These are phyloP conservation scores for Anguilla rostrata DNA, from an alignment of 2,113 vertebrate genomes.

Conservation along the genomic window DNA sequence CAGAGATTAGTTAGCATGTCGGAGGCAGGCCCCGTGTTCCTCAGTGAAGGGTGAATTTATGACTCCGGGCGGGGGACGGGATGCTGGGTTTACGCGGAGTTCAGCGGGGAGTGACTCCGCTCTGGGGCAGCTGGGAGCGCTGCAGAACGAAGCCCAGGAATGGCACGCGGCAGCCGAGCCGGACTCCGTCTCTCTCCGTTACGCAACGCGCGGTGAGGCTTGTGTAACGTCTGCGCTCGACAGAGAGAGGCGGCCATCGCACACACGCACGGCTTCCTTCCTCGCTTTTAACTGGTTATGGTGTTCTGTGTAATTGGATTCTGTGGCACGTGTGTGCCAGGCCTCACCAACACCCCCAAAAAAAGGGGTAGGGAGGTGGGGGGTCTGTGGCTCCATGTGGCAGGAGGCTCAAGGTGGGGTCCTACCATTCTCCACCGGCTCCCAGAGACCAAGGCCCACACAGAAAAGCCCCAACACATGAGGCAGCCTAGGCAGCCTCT, in stretches of 20 bases:
- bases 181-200: conserved; percentile 33
- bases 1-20: not conserved
- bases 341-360: not conserved
- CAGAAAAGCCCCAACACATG: not conserved
- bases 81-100: conserved; percentile 26
- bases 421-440: not conserved
- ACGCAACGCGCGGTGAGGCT: conserved; percentile 20
- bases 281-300: not conserved
- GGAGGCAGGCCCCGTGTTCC: not conserved
- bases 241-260: not conserved
- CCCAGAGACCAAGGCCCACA: not conserved
- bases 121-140: conserved; percentile 23
- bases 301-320: not conserved
- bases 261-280: not conserved
- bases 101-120: conserved; percentile 34
- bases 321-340: not conserved
- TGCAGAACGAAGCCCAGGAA: conserved; percentile 40
- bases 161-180: conserved; percentile 25
- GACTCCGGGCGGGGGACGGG: conserved; percentile 29
- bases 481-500: not conserved
- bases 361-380: not conserved
- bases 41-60: not conserved
- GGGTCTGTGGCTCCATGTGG: not conserved
- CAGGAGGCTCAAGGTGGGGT: not conserved
- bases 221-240: conserved; percentile 39